Base-by-base conservation (phyloP, 2,888 invertebrate species). In the Cephus rjabovi region DNA sequence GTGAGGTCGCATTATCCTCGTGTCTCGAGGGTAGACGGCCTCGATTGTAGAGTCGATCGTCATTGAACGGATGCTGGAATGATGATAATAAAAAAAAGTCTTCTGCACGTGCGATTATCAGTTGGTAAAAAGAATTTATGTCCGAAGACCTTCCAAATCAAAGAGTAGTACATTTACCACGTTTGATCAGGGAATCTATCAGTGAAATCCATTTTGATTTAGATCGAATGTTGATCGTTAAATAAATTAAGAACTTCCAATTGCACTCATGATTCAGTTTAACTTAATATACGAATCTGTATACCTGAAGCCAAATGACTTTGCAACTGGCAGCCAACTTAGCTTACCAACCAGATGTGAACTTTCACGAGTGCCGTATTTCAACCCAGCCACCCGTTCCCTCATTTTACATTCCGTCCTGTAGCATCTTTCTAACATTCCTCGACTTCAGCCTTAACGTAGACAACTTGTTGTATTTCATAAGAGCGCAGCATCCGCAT, bases 321-420 rank as follows among this genome's bases (percentile, higher is more conserved):
- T 56, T 56, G 23, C 23, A 23, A 56, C 56, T 56, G 56, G 56
- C 9, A 56, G 56, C 23, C 56, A 15, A 56, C 23, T 56, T 56
- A 56, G 23, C 56, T 69, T 34, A 74, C 35, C 76, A 76, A 79
- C 77, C 83, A 84, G 84, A 86, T 83, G 82, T 85, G 81, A 87
- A 88, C 88, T 89, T 89, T 88, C 89, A 88, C 87, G 82, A 83
- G 79, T 80, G 77, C 79, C 78, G 80, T 79, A 83, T 78, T 80
- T 81, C 77, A 75, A 75, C 75, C 76, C 80, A 56, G 56, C 56
- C 79, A 82, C 76, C 69, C 81, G 82, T 84, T 83, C 80, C 78
- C 15, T 37, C 75, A 56, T 56, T 56, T 56, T 56, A 56, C 23
- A 56, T 56, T 56, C 56, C 23, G 56, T 23, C 56, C 23, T 56